phyloP scores from a whole-genome alignment of 2,888 invertebrate genomes.

The Peribatodes rhomboidaria region DNA sequence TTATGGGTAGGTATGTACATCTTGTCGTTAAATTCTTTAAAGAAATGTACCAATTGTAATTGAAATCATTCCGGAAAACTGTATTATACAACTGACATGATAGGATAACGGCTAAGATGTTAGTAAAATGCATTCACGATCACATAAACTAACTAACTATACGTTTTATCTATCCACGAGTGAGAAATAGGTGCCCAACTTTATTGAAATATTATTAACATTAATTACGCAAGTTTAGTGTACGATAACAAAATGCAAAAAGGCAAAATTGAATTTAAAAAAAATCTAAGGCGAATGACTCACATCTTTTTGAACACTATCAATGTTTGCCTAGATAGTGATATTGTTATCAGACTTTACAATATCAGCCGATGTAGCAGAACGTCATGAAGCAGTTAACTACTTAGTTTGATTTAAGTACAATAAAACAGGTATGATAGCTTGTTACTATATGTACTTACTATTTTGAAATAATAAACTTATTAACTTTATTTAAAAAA shows the following conservation, averaged over 20 bases:
- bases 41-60: too few species aligned
- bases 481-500: too few species aligned
- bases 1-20: neutral
- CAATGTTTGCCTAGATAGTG: conserved; percentile 8
- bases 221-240: too few species aligned
- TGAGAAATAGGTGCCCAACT: too few species aligned
- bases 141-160: too few species aligned
- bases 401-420: conserved; percentile 15
- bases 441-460: too few species aligned
- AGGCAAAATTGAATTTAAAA: neutral
- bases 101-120: too few species aligned
- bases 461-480: too few species aligned
- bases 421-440: conserved; percentile 14
- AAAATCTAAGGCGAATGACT: conserved; percentile 6
- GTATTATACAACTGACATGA: too few species aligned
- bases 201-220: too few species aligned
- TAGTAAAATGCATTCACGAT: too few species aligned
- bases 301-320: conserved; percentile 9
- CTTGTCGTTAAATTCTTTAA: neutral
- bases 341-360: conserved; percentile 19
- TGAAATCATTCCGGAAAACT: neutral
- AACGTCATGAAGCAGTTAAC: conserved; percentile 21
- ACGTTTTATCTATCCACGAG: too few species aligned
- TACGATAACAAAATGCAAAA: neutral
- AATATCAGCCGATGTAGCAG: conserved; percentile 16